Evolutionary conservation across 2,113 vertebrate species (phyloP).

Genomic region (Strix uralensis): DNA sequence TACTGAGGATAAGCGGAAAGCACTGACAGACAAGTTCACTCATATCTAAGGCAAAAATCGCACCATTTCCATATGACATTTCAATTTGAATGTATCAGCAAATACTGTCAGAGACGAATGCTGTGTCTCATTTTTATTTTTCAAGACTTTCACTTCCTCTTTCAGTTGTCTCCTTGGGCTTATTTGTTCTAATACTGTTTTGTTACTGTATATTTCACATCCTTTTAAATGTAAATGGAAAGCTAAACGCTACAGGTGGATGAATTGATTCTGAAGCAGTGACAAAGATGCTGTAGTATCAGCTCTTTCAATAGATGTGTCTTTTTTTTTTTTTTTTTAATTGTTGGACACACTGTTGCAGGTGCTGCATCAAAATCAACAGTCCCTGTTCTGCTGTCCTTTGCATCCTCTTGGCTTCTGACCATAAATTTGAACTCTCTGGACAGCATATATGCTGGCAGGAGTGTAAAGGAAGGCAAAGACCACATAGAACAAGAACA

Average conservation of each 20-base stretch:
- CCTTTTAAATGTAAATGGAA: neutral
- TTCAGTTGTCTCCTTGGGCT: neutral
- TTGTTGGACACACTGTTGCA: neutral
- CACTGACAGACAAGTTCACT: neutral
- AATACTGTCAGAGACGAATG: neutral
- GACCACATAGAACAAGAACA: neutral
- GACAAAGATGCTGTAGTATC: neutral
- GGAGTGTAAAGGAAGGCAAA: neutral
- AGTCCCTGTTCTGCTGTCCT: neutral
- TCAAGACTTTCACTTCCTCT: constrained; percentile 31
- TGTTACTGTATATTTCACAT: neutral
- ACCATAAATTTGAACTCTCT: neutral
- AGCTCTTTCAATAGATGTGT: neutral
- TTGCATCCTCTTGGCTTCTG: neutral
- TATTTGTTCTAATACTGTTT: neutral
- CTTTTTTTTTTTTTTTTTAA: neutral
- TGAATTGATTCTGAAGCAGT: neutral
- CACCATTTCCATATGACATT: neutral
- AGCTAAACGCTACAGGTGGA: neutral
- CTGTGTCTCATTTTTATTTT: neutral
- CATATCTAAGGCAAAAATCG: neutral
- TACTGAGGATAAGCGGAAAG: neutral
- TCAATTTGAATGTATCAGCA: neutral
- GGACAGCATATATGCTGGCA: neutral
- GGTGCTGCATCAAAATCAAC: neutral